phyloP scores from a whole-genome alignment of 2,888 invertebrate species.

The Lycocerus yunnanus region DNA sequence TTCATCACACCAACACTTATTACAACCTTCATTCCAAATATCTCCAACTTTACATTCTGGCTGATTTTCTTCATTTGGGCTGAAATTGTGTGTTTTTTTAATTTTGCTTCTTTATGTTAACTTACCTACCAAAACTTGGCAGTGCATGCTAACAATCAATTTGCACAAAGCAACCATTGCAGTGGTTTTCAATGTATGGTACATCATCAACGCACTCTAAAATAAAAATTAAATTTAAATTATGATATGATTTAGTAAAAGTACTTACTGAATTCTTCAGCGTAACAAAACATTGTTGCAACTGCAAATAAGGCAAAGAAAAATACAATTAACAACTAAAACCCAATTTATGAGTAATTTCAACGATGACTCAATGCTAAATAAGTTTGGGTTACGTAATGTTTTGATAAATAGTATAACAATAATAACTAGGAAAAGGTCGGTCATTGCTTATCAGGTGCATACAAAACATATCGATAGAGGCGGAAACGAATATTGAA shows the following conservation, averaged over 20 bases:
- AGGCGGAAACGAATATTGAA: too few relatives aligned
- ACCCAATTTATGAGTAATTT: not conserved
- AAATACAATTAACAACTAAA: not conserved
- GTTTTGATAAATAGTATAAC: not conserved
- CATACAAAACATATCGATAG: too few relatives aligned
- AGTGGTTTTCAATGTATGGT: not conserved
- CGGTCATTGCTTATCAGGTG: too few relatives aligned
- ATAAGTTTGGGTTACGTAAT: not conserved
- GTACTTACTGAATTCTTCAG: not conserved
- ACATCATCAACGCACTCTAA: not conserved
- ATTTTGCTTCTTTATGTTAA: not conserved
- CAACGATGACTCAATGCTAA: not conserved
- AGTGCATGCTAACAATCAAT: not conserved
- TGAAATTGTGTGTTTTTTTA: not conserved
- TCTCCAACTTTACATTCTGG: not conserved
- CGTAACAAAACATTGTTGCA: not conserved
- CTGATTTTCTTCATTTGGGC: not conserved
- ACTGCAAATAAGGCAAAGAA: not conserved
- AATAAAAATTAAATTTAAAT: not conserved
- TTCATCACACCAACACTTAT: not conserved
- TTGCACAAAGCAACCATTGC: not conserved
- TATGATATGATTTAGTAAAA: not conserved
- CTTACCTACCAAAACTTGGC: not conserved
- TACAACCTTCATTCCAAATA: not conserved
- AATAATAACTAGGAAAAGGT: too few relatives aligned